A percentile compares a stretch with the other conserved stretches of the same genome.
phyloP scores from a whole-genome alignment of 2,113 vertebrate genomes.

The Suricata suricatta region DNA sequence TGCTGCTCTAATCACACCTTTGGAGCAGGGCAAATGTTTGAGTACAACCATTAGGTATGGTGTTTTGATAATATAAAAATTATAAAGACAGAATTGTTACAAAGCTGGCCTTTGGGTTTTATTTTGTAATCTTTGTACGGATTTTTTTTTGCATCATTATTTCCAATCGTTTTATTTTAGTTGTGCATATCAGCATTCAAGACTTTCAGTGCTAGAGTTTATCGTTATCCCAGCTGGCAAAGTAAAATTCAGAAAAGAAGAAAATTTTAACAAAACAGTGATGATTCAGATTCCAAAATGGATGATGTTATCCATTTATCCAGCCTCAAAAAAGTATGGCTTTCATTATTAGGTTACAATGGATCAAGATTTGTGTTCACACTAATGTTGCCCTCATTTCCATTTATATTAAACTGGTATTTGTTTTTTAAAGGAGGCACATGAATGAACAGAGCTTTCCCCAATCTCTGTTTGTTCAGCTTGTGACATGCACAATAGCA shows the following conservation, averaged over 20 bases:
- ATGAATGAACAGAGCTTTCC: conserved; percentile 84
- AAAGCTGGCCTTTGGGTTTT: conserved; percentile 45
- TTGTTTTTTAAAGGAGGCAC: conserved; percentile 88
- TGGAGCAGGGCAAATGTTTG: conserved; percentile 78
- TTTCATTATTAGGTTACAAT: conserved; percentile 89
- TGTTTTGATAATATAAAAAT: conserved; percentile 74
- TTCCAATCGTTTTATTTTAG: conserved; percentile 54
- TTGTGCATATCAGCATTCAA: conserved; percentile 1
- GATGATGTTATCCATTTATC: conserved; percentile 83
- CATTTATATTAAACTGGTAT: conserved; percentile 91
- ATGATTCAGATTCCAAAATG: conserved; percentile 73
- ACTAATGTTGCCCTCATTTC: conserved; percentile 87
- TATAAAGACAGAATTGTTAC: conserved; percentile 81
- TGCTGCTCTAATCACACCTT: conserved; percentile 55
- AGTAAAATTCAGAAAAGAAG: conserved; percentile 65
- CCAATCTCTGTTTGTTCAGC: conserved; percentile 90
- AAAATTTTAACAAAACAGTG: conserved; percentile 72
- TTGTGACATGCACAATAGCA: conserved; percentile 86
- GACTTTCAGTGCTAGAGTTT: conserved; percentile 58
- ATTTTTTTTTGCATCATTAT: conserved; percentile 46
- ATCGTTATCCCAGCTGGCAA: conserved; percentile 43
- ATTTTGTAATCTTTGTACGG: not conserved
- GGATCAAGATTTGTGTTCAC: conserved; percentile 88
- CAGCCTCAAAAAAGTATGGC: conserved; percentile 77
- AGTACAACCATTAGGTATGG: conserved; percentile 74